Evolutionary conservation across 2,797 vertebrate genomes (phyloP).

Genomic region (Cheirogaleus major): DNA sequence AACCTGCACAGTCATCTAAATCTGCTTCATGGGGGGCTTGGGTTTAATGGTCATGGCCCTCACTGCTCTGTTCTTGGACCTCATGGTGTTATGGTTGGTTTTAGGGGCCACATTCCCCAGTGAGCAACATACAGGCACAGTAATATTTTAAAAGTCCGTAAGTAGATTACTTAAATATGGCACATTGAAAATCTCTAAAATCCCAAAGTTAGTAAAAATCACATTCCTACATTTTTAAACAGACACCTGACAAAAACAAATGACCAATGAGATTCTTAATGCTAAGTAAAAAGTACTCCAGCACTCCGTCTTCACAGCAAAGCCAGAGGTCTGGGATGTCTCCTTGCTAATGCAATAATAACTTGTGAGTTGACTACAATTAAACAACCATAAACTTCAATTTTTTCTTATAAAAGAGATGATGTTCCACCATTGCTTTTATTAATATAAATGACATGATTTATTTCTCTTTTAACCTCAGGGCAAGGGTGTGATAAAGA

Average conservation of each 20-base stretch:
- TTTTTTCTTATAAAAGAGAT: not conserved
- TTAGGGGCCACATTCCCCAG: not conserved
- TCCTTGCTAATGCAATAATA: not conserved
- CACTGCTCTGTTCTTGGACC: not conserved
- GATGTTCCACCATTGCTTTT: not conserved
- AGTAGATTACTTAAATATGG: slow-evolving; percentile 10
- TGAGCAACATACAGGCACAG: not conserved
- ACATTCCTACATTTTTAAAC: slow-evolving; percentile 12
- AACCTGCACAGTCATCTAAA: not conserved
- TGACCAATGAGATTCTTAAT: not conserved
- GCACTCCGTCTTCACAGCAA: not conserved
- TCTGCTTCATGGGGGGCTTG: too few relatives aligned
- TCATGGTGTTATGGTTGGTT: not conserved
- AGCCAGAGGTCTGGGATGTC: not conserved
- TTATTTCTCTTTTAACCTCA: not conserved
- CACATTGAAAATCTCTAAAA: not conserved
- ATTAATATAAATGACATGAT: not conserved
- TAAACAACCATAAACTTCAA: not conserved
- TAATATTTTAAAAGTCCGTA: slow-evolving; percentile 5
- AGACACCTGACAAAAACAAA: not conserved
- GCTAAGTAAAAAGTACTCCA: not conserved
- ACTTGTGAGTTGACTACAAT: not conserved
- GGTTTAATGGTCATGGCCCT: not conserved
- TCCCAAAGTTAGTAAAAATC: not conserved
- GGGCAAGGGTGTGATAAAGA: not conserved